Base-by-base conservation (phyloP, 2,888 invertebrate species). In the Leptinotarsa peninsularis region DNA sequence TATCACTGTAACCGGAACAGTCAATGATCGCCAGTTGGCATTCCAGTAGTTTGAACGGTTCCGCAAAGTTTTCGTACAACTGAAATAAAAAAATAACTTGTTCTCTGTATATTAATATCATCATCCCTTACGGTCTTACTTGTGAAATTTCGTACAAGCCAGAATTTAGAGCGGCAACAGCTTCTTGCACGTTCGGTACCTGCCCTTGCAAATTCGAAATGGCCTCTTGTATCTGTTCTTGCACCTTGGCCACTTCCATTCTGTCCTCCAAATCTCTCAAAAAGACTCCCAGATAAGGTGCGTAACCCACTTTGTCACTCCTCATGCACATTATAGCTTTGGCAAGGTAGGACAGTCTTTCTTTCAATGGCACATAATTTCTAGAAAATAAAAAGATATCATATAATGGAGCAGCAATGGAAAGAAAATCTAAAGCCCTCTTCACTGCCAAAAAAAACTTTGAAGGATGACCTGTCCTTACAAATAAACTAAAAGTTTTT, bases 321-420 rank as follows among this genome's bases (percentile, higher is more conserved):
- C 98, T 93, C 92, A 98, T 95, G 88, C 98, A 98, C 91, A 98
- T 95, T 78, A 98, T 95, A 54, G 98, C 98, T 82, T 97, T 92
- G 0, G 97, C 96, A 84, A 99, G 90, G 90, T 98, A 98, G 83
- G 96, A 94, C 81, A 98, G 92, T 79, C 99, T 92, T 87, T 96
- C 93, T 33, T 93, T 90, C 60, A 99, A 89, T 1, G 92, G 91
- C 73, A 97, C 91, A 68, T 93, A 93, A 21, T 93, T 91, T 15
- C 96, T 96, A 84, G 81, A 89, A 13, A 69, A 56, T 66, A 56
- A 58, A 18, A 49, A 56, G 18, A n/a, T 1, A 10, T 15, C 13
- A 17, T 15, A 17, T 52, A 4, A 52, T 5, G 52, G 7, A 21
- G 21, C 43, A 43, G 43, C 43, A 43, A 43, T 13, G 43, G 43